Conservation (phyloP, 1,140 invertebrate genomes). For the Lepidostoma basale region DNA sequence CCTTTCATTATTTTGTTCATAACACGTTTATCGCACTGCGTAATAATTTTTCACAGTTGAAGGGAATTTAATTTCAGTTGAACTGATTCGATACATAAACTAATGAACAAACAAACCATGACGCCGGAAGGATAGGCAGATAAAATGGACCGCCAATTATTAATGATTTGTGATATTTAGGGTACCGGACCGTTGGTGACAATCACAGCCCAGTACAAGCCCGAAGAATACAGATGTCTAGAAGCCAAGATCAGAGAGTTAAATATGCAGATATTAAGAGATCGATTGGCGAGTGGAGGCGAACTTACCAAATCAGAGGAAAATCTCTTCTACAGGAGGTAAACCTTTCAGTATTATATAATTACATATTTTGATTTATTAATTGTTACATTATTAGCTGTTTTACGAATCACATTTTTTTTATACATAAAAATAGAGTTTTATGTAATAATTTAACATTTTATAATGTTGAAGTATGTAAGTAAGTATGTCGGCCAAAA, state of each 20-base stretch:
- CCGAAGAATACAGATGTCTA: slow-evolving; percentile 98
- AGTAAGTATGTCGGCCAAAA: not conserved
- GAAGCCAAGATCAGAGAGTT: slow-evolving; percentile 98
- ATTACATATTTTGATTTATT: not conserved
- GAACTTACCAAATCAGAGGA: slow-evolving; percentile 43
- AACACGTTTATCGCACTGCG: no score
- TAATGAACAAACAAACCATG: no score
- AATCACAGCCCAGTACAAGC: slow-evolving; percentile 93
- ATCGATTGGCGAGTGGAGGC: slow-evolving; percentile 40
- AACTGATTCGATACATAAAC: no score
- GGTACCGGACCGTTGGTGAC: slow-evolving; percentile 82
- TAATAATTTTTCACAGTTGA: no score
- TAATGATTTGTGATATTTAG: slow-evolving; percentile 41
- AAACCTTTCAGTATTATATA: not conserved
- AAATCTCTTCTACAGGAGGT: slow-evolving; percentile 43
- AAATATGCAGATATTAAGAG: slow-evolving; percentile 58
- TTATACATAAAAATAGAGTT: not conserved
- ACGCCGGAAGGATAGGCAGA: no score
- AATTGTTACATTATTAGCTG: no score
- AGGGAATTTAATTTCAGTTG: no score
- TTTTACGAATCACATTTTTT: not conserved
- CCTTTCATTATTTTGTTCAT: no score
- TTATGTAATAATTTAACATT: not conserved
- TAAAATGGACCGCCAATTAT: no score
- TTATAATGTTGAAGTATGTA: no score